Conservation (phyloP, 2,113 vertebrate species). For the Isichthys henryi region DNA sequence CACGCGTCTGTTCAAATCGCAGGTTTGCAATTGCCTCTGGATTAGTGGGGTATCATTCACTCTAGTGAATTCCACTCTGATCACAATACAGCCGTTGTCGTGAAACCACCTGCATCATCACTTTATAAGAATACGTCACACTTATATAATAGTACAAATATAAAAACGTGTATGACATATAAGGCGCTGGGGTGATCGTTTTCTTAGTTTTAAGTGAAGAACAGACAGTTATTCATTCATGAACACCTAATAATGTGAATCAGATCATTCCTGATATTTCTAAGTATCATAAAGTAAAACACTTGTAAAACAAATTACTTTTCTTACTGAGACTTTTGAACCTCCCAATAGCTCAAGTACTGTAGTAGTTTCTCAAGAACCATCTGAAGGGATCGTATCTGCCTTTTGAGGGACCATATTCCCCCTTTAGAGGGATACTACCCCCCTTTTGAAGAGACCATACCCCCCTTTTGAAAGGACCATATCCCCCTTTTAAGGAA, state of each 20-base stretch:
- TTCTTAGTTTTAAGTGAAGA: background rate
- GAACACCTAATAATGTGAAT: background rate
- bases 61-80: background rate
- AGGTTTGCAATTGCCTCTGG: background rate
- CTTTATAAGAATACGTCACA: background rate
- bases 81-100: background rate
- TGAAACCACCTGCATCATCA: background rate
- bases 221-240: background rate
- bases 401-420: too few species aligned
- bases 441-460: too few species aligned
- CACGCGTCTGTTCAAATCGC: background rate
- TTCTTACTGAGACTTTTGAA: background rate
- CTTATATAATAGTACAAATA: background rate
- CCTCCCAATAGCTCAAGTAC: background rate
- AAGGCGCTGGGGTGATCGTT: background rate
- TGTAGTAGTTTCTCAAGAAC: background rate
- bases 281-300: background rate
- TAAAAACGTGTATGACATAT: background rate
- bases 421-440: too few species aligned
- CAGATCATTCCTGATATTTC: background rate
- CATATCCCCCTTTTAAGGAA: too few species aligned
- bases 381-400: background rate
- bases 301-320: background rate
- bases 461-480: too few species aligned
- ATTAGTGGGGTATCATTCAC: background rate